These are phyloP conservation scores for Leptodactylus fuscus DNA, from an alignment of 2,113 vertebrate species.

Conservation along the genomic window DNA sequence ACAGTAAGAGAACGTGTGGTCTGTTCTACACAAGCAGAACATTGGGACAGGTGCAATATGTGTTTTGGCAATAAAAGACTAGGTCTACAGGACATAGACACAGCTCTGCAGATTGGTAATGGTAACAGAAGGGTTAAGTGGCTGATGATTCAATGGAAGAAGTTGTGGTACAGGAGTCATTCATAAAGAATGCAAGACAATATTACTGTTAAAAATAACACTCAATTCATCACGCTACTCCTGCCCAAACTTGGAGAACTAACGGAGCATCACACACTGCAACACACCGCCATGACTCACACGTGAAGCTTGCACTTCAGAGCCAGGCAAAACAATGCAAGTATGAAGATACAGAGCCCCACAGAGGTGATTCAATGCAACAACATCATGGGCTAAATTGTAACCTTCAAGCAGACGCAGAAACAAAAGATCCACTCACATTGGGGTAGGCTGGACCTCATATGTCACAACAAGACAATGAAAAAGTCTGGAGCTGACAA, in stretches of 20 bases:
- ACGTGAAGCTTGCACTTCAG: not conserved
- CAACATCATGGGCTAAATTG: too few species aligned
- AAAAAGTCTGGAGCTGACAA: too few species aligned
- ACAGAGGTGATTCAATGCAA: not conserved
- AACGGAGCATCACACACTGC: not conserved
- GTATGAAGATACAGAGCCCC: not conserved
- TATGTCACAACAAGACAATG: too few species aligned
- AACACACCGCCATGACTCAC: not conserved
- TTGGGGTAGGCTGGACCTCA: too few species aligned
- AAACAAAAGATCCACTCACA: too few species aligned
- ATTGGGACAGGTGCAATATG: too few species aligned
- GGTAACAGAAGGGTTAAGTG: not conserved
- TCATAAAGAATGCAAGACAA: slow-evolving; percentile 43
- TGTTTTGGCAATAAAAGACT: not conserved
- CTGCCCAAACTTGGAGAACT: slow-evolving; percentile 50
- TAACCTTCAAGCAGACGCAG: too few species aligned
- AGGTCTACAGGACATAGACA: too few species aligned
- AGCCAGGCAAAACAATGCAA: not conserved
- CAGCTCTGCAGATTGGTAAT: too few species aligned
- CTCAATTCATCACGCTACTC: not conserved
- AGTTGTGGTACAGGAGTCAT: slow-evolving; percentile 35
- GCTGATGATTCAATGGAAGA: slow-evolving; percentile 26
- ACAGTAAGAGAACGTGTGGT: too few species aligned
- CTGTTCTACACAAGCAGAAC: too few species aligned
- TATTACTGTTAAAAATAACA: slow-evolving; percentile 47